Base-by-base conservation (phyloP, 2,797 vertebrate genomes). In the Esox lucius region DNA sequence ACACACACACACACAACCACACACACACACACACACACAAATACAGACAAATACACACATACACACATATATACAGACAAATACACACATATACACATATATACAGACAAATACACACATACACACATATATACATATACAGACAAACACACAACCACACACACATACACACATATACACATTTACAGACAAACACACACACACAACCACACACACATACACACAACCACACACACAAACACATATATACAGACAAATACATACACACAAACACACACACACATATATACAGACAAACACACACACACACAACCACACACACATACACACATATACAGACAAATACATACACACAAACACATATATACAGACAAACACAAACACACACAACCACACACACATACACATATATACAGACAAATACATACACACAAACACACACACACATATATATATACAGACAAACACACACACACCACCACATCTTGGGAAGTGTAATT, bases 381-480 rank as follows among this genome's bases (percentile, higher is more conserved):
- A 79, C 67, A 51, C 17, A 64, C 39, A 72, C 39, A 26, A 70
- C 72, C 48, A 61, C 68, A 76, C 22, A 66, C 51, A 66, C 1
- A 66, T 31, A 65, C 0, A 31, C 56, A 61, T 0, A 24, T 22
- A 61, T n/a, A 61, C 56, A 61, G 56, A 61, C 56, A 26, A 31
- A 22, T 28, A 42, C 70, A 71, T 17, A 59, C 16, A 35, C 2
- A 79, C 74, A 56, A 46, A 71, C 56, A 70, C 46, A 42, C 49
- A 75, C 42, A 80, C 53, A 75, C 68, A 70, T 48, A 59, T 3
- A 15, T 5, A 3, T 53, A 1, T n/a, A n/a, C n/a, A n/a, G n/a
- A n/a, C n/a, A n/a, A n/a, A n/a, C n/a, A 4, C n/a, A n/a, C n/a
- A n/a, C n/a, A n/a, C n/a, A n/a, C n/a, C n/a, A n/a, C n/a, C n/a